Base-by-base conservation (phyloP, 2,888 invertebrate species). In the Microplitis manilae region DNA sequence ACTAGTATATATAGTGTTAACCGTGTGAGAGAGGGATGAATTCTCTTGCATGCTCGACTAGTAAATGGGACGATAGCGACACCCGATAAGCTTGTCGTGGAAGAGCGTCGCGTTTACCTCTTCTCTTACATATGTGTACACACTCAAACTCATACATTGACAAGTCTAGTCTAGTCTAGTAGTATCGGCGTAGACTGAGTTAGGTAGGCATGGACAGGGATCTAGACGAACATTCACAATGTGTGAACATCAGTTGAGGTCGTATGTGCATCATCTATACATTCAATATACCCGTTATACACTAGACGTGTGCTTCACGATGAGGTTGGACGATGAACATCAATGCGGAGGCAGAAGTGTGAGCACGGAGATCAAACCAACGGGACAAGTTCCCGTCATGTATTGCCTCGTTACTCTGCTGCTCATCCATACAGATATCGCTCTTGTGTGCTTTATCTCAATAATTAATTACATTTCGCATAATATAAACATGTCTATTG, bases 11-110 rank as follows among this genome's bases (percentile, higher is more conserved):
- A 50, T 50, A 50, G 50, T 50, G 50, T 50, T 50, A 50, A 13
- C 50, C 13, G 50, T 50, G 50, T 50, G 13, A 13, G 50, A 50
- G 50, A 13, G 50, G 50, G 50, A 65, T 38, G 9, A 65, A 41
- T 40, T 17, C 30, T 59, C 59, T 50, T 50, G 59, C 20, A 59
- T 59, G 20, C 20, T 69, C 20, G 69, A 13, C 2, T 40, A 61
- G 68, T 71, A 67, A 72, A 76, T 76, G 76, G 71, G 39, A 67
- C 60, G 76, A 76, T 76, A 59, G 67, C 39, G 67, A 72, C 15
- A 65, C 17, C 15, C 71, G 76, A 76, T 72, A 76, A 76, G 38
- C 71, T 67, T 76, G 60, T 40, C 30, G 70, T 61, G 40, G 40
- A 64, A 65, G 73, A 64, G 73, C 59, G 59, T 64, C 60, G 73